phyloP scores from a whole-genome alignment of 2,888 invertebrate genomes.

The Agrilus mali region DNA sequence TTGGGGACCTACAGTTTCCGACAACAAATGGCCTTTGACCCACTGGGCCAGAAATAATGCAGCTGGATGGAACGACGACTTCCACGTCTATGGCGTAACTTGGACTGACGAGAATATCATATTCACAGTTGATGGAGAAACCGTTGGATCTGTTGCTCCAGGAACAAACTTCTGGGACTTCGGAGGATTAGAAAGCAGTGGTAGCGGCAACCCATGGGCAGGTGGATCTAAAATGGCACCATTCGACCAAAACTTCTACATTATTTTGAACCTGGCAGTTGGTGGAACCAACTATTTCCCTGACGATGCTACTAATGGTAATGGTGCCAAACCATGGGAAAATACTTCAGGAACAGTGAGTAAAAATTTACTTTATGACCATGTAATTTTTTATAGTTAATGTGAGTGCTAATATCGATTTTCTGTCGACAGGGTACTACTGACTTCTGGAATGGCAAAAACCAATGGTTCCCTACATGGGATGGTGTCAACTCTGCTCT shows the following conservation, averaged over 20 bases:
- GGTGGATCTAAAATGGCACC: constrained; percentile 51
- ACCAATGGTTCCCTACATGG: too few species aligned
- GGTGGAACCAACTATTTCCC: constrained; percentile 58
- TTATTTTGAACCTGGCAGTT: constrained; percentile 54
- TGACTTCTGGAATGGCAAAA: too few species aligned
- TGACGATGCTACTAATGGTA: constrained; percentile 41
- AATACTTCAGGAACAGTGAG: constrained; percentile 42
- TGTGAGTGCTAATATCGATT: too few species aligned
- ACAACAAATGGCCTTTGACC: constrained; percentile 42
- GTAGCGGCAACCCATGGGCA: constrained; percentile 44
- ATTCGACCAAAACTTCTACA: constrained; percentile 53
- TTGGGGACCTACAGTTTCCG: constrained; percentile 46
- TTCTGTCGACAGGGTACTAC: too few species aligned
- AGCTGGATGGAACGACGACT: constrained; percentile 40
- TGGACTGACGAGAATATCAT: constrained; percentile 46
- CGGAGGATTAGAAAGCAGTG: constrained; percentile 41
- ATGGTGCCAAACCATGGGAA: constrained; percentile 44
- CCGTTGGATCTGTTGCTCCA: constrained; percentile 39
- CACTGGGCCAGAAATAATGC: constrained; percentile 31
- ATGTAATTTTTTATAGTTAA: too few species aligned
- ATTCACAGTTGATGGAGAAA: constrained; percentile 41
- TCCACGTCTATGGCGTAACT: constrained; percentile 52
- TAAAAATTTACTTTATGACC: too few species aligned
- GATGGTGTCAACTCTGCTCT: too few species aligned
- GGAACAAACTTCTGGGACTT: constrained; percentile 49